Evolutionary conservation across 2,797 vertebrate genomes (phyloP), one percentile per base, ranked within the genome.

Genomic region (Euphonia xanthogaster): DNA sequence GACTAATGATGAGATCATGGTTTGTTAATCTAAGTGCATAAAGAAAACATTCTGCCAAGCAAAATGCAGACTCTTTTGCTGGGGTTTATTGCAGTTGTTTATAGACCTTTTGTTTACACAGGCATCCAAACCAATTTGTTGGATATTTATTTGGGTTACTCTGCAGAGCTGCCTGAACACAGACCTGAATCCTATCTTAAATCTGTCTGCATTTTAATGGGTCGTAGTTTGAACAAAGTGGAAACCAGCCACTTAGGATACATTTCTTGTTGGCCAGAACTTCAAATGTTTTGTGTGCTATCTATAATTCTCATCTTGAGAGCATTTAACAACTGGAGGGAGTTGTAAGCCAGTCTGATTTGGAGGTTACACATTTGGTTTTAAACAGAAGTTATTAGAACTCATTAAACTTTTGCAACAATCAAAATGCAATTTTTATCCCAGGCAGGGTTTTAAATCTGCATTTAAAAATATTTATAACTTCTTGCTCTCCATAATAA

Each of bases 1-100:
- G 98, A 98, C 98, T 98, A 98, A 98, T 86, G 97, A 97, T 98
- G 97, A 98, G 97, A 98, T 98, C 98, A 97, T 97, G 94, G 93
- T 98, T 98, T 98, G 98, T 98, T 98, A 97, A 97, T 96, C 97
- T 97, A 97, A 96, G 94, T 84, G 90, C 97, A 97, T 94, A 97
- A 98, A 98, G 97, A 97, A 98, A 98, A 98, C 98, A 98, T 60
- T 93, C 94, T 94, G 97, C 97, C 96, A 97, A 97, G 96, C 93
- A 97, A 95, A 97, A 97, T 83, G 94, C 81, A 93, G 95, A 92
- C 85, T 88, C 79, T 90, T 93, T 93, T 96, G 88, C 95, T 93
- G 54, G 90, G 90, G 97, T 98, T 98, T 88, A 89, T 51, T 93
- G 95, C 96, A 81, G 92, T 94, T 98, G 97, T 98, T 98, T 97